These are phyloP conservation scores for Empis stercorea DNA, from an alignment of 2,888 invertebrate species.

Conservation along the genomic window DNA sequence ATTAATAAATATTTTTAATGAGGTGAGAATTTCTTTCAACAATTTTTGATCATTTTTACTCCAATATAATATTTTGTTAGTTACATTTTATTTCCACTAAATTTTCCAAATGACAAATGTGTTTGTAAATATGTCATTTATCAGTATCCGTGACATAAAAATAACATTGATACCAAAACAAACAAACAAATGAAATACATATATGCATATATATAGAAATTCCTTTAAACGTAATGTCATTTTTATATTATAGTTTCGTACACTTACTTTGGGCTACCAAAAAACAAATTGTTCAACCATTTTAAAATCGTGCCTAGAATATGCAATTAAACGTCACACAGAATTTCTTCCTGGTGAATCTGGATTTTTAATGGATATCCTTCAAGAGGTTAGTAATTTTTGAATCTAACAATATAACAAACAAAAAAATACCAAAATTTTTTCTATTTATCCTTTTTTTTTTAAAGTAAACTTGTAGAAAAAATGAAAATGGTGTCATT, in stretches of 20 bases:
- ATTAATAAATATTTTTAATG: constrained; percentile 47
- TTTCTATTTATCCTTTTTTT: neutral
- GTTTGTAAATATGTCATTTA: neutral
- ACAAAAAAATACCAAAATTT: constrained; percentile 14
- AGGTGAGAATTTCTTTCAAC: constrained; percentile 36
- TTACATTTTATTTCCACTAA: neutral
- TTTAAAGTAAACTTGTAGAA: neutral
- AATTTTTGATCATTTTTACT: neutral
- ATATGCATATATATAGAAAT: neutral
- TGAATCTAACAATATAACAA: constrained; percentile 5
- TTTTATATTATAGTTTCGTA: constrained; percentile 21
- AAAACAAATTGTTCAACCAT: constrained; percentile 35
- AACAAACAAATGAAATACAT: neutral
- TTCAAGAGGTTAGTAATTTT: constrained; percentile 35
- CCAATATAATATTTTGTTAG: neutral
- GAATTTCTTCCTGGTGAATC: constrained; percentile 35
- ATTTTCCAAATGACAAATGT: too few species aligned
- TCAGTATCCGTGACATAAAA: neutral
- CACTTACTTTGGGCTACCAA: constrained; percentile 32
- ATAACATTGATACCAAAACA: neutral
- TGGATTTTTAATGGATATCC: constrained; percentile 31
- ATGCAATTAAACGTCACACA: constrained; percentile 25
- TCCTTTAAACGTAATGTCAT: neutral
- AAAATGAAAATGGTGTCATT: too few species aligned
- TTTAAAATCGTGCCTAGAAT: constrained; percentile 32